Evolutionary conservation across 2,113 vertebrate genomes (phyloP).

Genomic region (Xiphophorus hellerii): DNA sequence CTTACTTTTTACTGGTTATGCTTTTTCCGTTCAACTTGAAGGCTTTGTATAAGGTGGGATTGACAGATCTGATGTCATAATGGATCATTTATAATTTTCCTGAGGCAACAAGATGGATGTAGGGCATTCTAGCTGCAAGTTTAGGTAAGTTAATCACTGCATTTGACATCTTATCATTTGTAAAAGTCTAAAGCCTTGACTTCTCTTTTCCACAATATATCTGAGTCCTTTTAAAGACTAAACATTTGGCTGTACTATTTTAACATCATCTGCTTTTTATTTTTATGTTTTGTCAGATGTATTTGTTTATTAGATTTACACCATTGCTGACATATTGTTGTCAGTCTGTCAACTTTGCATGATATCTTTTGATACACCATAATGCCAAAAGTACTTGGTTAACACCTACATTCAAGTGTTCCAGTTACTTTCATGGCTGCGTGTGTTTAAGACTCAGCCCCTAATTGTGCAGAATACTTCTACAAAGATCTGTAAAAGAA

Average conservation of each 20-base stretch:
- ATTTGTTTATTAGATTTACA: not conserved
- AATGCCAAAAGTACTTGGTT: not conserved
- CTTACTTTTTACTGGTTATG: constrained; percentile 43
- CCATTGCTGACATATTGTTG: not conserved
- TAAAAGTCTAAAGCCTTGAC: not conserved
- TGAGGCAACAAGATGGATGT: constrained; percentile 5
- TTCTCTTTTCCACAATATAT: not conserved
- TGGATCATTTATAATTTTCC: constrained; percentile 34
- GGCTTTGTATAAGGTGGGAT: constrained; percentile 51
- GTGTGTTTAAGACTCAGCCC: not conserved
- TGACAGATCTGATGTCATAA: constrained; percentile 21
- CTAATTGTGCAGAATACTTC: not conserved
- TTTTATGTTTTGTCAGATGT: not conserved
- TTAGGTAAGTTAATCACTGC: constrained; percentile 58
- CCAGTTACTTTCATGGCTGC: not conserved
- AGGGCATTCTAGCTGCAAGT: constrained; percentile 35
- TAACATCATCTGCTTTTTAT: not conserved
- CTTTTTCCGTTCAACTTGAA: constrained; percentile 52
- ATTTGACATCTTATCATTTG: not conserved
- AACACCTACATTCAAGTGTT: not conserved
- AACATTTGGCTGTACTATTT: not conserved
- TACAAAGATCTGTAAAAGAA: not conserved
- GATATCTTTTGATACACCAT: not conserved
- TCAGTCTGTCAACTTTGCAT: not conserved
- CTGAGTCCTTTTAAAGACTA: not conserved